Evolutionary conservation across 2,888 invertebrate genomes (phyloP), one percentile per base, ranked within the genome.

Genomic region (Drosophila villosipedis): DNA sequence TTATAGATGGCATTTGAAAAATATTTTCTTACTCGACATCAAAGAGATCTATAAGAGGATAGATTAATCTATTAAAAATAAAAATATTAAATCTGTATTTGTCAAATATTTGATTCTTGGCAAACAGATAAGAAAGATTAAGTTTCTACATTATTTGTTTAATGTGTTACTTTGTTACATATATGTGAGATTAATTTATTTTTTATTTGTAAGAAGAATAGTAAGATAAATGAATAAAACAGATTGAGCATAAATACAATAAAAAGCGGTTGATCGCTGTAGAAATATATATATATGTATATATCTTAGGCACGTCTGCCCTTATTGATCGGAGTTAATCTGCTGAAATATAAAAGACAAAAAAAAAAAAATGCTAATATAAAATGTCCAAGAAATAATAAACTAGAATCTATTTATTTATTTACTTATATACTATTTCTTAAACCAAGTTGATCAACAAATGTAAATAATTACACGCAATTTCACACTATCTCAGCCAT

Each of bases 401-500:
- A 25, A 25, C 47, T 14, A 7, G 4, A 25, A 16, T 49, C 2
- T 1, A 28, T 35, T 19, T 25, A 55, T 19, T 25, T 53, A 22
- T n/a, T 35, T 33, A 25, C 25, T 25, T 50, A n/a, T 28, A n/a
- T 22, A 47, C 47, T 47, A 31, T n/a, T n/a, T 31, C 5, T 30
- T 30, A 25, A 54, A 1, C 5, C 10, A 25, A 39, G 12, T 35
- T 59, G 1, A n/a, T 2, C 47, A 22, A n/a, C n/a, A 35, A 54
- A 43, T 62, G 35, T 49, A 70, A 60, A 50, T 50, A 60, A 71
- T 52, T 67, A 68, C 82, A 78, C 4, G 54, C 60, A 60, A 68
- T 65, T 59, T 82, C 59, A 82, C 82, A 82, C 78, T 57, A 47
- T 35, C 7, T 22, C 6, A 37, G 41, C 30, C 57, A 52, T 52